Conservation (phyloP, 2,113 vertebrate species). For the Crotalus tigris region DNA sequence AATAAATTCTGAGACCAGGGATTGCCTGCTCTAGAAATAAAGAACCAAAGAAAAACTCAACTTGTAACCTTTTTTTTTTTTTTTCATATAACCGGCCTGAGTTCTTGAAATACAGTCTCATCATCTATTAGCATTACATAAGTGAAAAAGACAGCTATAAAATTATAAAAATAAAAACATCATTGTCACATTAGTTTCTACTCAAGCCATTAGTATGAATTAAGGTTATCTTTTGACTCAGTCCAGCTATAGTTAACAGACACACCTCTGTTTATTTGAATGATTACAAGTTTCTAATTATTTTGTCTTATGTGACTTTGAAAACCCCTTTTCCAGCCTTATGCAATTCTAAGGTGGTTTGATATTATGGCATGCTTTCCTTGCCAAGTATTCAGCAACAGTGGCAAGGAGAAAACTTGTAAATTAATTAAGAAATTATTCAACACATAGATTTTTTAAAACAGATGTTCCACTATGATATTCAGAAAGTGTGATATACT, state of each 20-base stretch:
- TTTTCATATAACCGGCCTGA: not conserved
- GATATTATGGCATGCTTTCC: not conserved
- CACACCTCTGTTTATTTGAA: not conserved
- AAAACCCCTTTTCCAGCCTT: not conserved
- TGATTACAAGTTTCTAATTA: not conserved
- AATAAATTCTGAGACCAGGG: not conserved
- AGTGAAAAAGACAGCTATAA: not conserved
- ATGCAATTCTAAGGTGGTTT: not conserved
- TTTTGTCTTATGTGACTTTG: not conserved
- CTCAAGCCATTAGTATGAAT: not conserved
- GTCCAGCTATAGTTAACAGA: not conserved
- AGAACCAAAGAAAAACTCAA: not conserved
- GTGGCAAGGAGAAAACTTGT: not conserved
- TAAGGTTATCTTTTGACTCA: not conserved
- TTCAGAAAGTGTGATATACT: slow-evolving; percentile 26
- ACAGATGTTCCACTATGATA: not conserved
- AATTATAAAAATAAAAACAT: not conserved
- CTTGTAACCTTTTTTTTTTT: not conserved
- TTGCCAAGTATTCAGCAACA: not conserved
- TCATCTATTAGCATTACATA: not conserved
- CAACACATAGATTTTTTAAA: not conserved
- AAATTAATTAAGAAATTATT: slow-evolving; percentile 15
- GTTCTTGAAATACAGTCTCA: not conserved
- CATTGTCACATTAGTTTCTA: not conserved
- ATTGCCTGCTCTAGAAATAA: not conserved